Conservation (phyloP, 2,113 vertebrate species). For the Melanocharis versteri region DNA sequence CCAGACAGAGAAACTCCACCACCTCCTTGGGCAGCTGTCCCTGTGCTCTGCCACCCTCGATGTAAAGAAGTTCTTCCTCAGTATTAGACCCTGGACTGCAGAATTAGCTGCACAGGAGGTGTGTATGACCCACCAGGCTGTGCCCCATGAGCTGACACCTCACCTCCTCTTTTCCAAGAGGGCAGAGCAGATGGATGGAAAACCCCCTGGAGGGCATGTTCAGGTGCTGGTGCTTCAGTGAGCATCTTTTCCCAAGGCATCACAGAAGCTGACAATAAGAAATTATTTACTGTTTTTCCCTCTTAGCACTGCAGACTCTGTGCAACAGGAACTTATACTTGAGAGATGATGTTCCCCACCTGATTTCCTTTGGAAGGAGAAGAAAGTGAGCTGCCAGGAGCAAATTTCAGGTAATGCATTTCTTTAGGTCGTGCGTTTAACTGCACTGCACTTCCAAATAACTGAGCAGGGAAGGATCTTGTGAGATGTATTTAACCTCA, state of each 20-base stretch:
- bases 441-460: not conserved
- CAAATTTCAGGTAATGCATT: slow-evolving; percentile 3
- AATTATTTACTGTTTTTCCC: not conserved
- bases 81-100: not conserved
- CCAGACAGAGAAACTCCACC: not conserved
- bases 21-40: no score
- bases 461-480: slow-evolving; percentile 6
- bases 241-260: not conserved
- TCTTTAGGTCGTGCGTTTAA: not conserved
- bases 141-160: not conserved
- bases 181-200: not conserved
- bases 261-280: not conserved
- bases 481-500: slow-evolving; percentile 49
- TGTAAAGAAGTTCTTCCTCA: not conserved
- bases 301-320: not conserved
- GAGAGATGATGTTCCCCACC: not conserved
- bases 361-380: not conserved
- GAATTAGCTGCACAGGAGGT: not conserved
- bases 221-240: not conserved
- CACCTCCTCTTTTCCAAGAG: not conserved
- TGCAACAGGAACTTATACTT: not conserved
- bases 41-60: not conserved
- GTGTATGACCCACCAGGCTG: not conserved
- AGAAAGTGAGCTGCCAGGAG: not conserved
- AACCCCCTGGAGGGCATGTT: not conserved